These are phyloP conservation scores for Bombus balteatus DNA, from an alignment of 1,140 invertebrate species.

Conservation along the genomic window DNA sequence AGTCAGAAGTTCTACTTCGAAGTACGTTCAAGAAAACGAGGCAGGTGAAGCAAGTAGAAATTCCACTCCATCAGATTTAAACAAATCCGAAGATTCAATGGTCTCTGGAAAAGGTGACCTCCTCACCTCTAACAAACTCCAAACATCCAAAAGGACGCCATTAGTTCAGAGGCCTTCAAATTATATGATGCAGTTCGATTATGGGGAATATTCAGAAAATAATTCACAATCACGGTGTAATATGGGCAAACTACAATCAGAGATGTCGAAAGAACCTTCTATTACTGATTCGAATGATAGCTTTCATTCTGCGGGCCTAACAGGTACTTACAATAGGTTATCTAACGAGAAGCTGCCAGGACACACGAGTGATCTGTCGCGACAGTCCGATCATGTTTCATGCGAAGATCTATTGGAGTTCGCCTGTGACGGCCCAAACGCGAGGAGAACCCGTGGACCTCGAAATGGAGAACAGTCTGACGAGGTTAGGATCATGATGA, in stretches of 20 bases:
- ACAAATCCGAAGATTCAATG: slow-evolving; percentile 44
- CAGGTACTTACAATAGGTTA: slow-evolving; percentile 15
- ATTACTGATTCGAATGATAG: slow-evolving; percentile 28
- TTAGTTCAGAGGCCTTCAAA: slow-evolving; percentile 30
- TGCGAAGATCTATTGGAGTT: slow-evolving; percentile 96
- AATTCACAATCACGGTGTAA: background rate
- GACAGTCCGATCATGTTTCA: slow-evolving; percentile 91
- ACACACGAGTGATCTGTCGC: slow-evolving; percentile 69
- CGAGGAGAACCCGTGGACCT: slow-evolving; percentile 85
- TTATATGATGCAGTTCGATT: slow-evolving; percentile 51
- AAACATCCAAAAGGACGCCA: background rate
- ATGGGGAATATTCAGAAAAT: slow-evolving; percentile 30
- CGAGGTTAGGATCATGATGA: slow-evolving; percentile 95
- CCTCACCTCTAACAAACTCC: background rate
- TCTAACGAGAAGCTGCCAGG: slow-evolving; percentile 46
- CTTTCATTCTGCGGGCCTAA: slow-evolving; percentile 18
- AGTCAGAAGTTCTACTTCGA: slow-evolving; percentile 17
- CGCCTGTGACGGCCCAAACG: slow-evolving; percentile 91
- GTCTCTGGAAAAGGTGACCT: slow-evolving; percentile 11
- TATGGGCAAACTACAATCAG: background rate
- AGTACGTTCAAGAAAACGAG: slow-evolving; percentile 38
- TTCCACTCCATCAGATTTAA: slow-evolving; percentile 43
- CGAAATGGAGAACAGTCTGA: slow-evolving; percentile 92
- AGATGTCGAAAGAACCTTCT: slow-evolving; percentile 41
- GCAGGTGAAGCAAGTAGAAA: slow-evolving; percentile 43